Evolutionary conservation across 2,797 vertebrate species (phyloP), one percentile per base, ranked within the genome.

Genomic region (Microcaecilia unicolor): DNA sequence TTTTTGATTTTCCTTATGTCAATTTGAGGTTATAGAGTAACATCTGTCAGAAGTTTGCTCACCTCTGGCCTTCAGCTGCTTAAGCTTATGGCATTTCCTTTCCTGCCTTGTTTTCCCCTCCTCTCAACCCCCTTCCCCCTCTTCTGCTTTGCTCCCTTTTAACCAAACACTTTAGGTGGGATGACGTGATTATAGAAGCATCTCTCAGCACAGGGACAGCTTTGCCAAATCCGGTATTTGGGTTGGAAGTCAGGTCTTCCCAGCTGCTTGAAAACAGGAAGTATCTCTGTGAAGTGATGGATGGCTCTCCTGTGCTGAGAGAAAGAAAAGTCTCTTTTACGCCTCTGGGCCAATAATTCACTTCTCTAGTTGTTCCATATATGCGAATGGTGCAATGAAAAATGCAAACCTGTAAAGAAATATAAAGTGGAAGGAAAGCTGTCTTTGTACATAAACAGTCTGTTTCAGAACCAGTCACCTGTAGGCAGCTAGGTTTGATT

Each of bases 191-290:
- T 83, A 75, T 71, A 69, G 85, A 85, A 74, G 74, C 70, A 72
- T 83, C 83, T 81, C 59, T 88, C 80, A 84, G 69, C 75, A 70
- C 74, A 73, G 59, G 52, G 59, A 66, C 56, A 33, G 70, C 70
- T 75, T n/a, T 87, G 84, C 84, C 85, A 87, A 82, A 64, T 76
- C 62, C 83, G 84, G 80, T 87, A 79, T 90, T 87, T 85, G 75
- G 79, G 62, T 86, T 88, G 72, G 66, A 87, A 83, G 64, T 74
- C 48, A 76, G 75, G 59, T 73, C 63, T 81, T 78, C 73, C 71
- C 61, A 71, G 75, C 81, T 81, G 81, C 82, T 89, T 87, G 78
- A 88, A 89, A 89, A 90, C 84, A 92, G 88, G 84, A 92, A 92
- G 81, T 84, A 77, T 83, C 83, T 89, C 81, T 87, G 83, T 82